A percentile compares a stretch with the other conserved stretches of the same genome.
These are phyloP conservation scores for Ostrea denselamellosa DNA, from an alignment of 1,140 invertebrate species.

Conservation along the genomic window DNA sequence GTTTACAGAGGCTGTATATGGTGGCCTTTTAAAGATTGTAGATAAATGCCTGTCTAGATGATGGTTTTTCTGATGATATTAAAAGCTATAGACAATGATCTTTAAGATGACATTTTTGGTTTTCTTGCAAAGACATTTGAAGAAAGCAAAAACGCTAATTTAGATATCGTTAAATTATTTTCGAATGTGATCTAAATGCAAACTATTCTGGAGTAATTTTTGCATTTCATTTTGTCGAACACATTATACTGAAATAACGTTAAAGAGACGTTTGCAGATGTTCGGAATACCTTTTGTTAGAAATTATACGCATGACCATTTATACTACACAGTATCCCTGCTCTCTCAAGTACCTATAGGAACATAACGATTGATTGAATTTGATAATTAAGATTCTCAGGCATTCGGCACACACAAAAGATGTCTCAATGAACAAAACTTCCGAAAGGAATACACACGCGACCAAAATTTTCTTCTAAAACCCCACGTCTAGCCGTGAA, in stretches of 20 bases:
- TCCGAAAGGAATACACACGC: constrained; percentile 14
- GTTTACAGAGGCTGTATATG: no score
- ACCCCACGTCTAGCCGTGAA: neutral
- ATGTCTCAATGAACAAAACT: neutral
- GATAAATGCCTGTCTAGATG: no score
- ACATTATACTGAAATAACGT: neutral
- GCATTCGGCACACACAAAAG: neutral
- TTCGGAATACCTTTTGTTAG: neutral
- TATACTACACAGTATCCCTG: neutral
- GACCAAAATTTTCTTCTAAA: neutral
- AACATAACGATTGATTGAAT: neutral
- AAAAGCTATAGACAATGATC: no score
- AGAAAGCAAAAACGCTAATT: no score
- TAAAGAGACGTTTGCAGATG: no score
- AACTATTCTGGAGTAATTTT: neutral
- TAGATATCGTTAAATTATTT: neutral
- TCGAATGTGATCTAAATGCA: neutral
- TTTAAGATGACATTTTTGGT: neutral
- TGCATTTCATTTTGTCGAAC: neutral
- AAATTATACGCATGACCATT: neutral
- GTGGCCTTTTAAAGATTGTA: no score
- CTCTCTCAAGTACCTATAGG: neutral
- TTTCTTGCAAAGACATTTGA: no score
- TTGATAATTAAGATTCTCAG: neutral
- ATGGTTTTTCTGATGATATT: no score